A percentile compares a stretch with the other conserved stretches of the same genome.
phyloP scores from a whole-genome alignment of 2,113 vertebrate genomes.

The Thunnus maccoyii region DNA sequence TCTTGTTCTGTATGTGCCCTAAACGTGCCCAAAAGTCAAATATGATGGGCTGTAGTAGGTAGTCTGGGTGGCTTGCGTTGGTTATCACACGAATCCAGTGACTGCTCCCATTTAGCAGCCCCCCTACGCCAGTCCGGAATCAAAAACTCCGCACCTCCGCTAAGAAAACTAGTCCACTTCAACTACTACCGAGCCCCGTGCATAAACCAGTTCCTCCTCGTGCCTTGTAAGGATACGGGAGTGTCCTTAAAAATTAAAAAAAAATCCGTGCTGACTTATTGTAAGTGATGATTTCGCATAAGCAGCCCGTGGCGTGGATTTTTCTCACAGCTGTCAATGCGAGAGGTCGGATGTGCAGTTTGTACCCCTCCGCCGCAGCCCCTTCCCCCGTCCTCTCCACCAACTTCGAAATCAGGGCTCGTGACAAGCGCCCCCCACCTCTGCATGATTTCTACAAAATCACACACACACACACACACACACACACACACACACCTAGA shows the following conservation, averaged over 20 bases:
- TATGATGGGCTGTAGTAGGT: constrained; percentile 40
- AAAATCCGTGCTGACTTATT: neutral
- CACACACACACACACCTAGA: neutral
- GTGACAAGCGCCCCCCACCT: constrained; percentile 70
- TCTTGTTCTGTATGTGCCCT: constrained; percentile 49
- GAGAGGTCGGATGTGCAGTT: constrained; percentile 50
- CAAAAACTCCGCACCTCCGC: constrained; percentile 79
- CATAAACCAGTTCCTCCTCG: neutral
- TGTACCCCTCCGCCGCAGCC: constrained; percentile 82
- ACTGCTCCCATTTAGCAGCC: constrained; percentile 79
- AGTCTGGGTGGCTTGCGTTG: constrained; percentile 59
- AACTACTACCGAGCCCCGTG: constrained; percentile 25
- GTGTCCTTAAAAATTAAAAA: neutral
- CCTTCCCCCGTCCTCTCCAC: constrained; percentile 72
- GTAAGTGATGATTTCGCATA: neutral
- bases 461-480: neutral
- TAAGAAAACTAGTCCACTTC: constrained; percentile 80
- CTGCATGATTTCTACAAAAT: constrained; percentile 45
- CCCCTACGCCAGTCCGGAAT: constrained; percentile 62
- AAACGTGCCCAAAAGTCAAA: constrained; percentile 67
- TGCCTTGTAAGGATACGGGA: neutral
- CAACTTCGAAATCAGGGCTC: constrained; percentile 75
- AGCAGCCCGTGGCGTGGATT: neutral
- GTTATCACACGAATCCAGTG: constrained; percentile 69
- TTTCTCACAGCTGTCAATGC: constrained; percentile 54